Percentiles rank a stretch among this genome's conserved stretches.
phyloP scores from a whole-genome alignment of 2,113 vertebrate species.

The Daubentonia madagascariensis region DNA sequence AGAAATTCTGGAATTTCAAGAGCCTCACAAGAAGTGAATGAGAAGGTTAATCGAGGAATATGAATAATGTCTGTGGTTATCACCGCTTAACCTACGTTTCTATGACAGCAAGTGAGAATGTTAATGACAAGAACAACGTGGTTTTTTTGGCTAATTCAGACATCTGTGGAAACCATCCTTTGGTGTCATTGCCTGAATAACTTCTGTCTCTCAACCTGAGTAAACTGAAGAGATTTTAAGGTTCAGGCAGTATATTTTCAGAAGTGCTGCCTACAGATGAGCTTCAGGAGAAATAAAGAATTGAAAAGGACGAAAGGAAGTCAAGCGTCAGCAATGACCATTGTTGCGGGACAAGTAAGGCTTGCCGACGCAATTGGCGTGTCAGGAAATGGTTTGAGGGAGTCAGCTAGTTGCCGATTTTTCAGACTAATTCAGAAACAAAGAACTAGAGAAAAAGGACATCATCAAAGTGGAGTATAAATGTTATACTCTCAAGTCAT shows the following conservation, averaged over 20 bases:
- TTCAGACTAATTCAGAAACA: neutral
- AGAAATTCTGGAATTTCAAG: neutral
- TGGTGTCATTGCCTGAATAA: neutral
- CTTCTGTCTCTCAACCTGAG: neutral
- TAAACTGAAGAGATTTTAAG: neutral
- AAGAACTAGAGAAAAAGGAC: constrained; percentile 1
- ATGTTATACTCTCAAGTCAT: neutral
- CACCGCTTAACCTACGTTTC: neutral
- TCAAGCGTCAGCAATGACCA: neutral
- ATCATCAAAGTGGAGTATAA: neutral
- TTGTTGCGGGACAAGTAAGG: neutral
- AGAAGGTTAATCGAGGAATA: neutral
- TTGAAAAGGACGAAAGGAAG: neutral
- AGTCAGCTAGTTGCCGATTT: neutral
- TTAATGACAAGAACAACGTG: neutral
- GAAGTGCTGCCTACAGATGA: neutral
- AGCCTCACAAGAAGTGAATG: neutral
- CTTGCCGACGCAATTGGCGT: rapidly evolving
- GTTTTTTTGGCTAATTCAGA: neutral
- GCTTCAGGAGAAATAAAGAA: neutral
- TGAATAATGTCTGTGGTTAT: neutral
- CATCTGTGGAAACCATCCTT: neutral
- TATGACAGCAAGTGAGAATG: neutral
- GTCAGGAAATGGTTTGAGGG: neutral
- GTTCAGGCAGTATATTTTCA: neutral